Base-by-base conservation (phyloP, 2,113 vertebrate genomes). In the Orycteropus afer region DNA sequence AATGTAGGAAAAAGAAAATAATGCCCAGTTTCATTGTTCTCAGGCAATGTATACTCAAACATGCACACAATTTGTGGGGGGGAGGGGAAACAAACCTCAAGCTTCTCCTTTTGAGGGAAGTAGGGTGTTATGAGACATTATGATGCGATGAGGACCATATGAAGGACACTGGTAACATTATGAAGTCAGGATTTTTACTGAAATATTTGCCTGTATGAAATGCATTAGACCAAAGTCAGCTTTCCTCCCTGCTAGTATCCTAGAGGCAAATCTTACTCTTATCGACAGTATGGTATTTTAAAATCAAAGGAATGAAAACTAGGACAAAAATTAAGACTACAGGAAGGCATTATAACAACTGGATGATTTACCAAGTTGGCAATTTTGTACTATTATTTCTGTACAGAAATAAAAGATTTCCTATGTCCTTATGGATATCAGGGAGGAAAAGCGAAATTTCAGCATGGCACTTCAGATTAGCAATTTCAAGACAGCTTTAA, bases 401-500 rank as follows among this genome's bases (percentile, higher is more conserved):
- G 12, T 25, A 34, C n/a, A 79, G 94, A 96, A 88, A 86, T 65
- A 94, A 96, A 81, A 90, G 93, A 90, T 92, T 95, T 95, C 42
- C 32, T 73, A 2, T 27, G 29, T 85, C 49, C 27, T 40, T 29
- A 96, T 97, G 96, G 93, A 95, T 67, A 1, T 3, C 17, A 32
- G 0, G 20, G 49, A 91, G 2, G 83, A 95, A 11, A 85, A 65
- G 40, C 42, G n/a, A 69, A 17, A 0, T 10, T 8, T 32, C 73
- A 42, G 29, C 34, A 1, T 37, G 32, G 6, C 29, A 57, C 76
- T 89, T 89, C 92, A 98, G 90, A 1, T 42, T 3, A 32, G 0
- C 32, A 93, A 42, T 89, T 98, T 98, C 96, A 97, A 57, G 92
- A 34, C 14, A 71, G 83, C 98, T 83, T 96, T 98, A 93, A 89